Conservation (phyloP, 1,140 invertebrate genomes). For the Neelides sp. region DNA sequence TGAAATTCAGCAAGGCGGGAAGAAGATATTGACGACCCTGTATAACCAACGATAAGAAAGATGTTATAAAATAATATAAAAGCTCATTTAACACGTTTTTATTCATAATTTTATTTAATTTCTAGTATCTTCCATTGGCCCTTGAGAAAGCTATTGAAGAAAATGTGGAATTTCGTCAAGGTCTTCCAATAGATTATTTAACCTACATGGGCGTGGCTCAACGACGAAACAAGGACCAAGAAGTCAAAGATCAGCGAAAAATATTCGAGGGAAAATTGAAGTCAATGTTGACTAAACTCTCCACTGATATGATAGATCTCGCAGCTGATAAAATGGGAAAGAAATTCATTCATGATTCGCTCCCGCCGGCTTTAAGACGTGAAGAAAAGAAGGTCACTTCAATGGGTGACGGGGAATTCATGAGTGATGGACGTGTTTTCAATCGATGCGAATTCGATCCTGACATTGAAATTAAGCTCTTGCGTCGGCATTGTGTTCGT, state of each 20-base stretch:
- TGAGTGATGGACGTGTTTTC: slow-evolving; percentile 20
- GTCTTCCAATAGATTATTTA: slow-evolving; percentile 66
- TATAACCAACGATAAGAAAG: no score
- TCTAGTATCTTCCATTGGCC: slow-evolving; percentile 42
- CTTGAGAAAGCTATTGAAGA: slow-evolving; percentile 55
- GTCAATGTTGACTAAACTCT: slow-evolving; percentile 48
- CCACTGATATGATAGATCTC: slow-evolving; percentile 48
- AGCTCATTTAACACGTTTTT: no score
- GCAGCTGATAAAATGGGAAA: slow-evolving; percentile 75
- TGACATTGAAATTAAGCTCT: slow-evolving; percentile 23
- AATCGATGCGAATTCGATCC: slow-evolving; percentile 23
- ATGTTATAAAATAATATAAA: no score
- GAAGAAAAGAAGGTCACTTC: slow-evolving; percentile 15
- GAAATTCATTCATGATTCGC: slow-evolving; percentile 66
- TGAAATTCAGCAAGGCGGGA: no score
- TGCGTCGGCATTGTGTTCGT: slow-evolving; percentile 37
- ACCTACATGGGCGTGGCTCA: slow-evolving; percentile 57
- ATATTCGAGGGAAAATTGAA: slow-evolving; percentile 46
- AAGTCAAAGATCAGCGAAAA: slow-evolving; percentile 38
- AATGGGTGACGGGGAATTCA: slow-evolving; percentile 23
- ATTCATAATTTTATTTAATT: no score
- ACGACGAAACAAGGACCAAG: slow-evolving; percentile 35
- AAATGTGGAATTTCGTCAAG: slow-evolving; percentile 58
- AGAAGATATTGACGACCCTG: no score
- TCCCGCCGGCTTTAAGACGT: slow-evolving; percentile 62